phyloP scores from a whole-genome alignment of 2,113 vertebrate genomes.

The Echinops telfairi region DNA sequence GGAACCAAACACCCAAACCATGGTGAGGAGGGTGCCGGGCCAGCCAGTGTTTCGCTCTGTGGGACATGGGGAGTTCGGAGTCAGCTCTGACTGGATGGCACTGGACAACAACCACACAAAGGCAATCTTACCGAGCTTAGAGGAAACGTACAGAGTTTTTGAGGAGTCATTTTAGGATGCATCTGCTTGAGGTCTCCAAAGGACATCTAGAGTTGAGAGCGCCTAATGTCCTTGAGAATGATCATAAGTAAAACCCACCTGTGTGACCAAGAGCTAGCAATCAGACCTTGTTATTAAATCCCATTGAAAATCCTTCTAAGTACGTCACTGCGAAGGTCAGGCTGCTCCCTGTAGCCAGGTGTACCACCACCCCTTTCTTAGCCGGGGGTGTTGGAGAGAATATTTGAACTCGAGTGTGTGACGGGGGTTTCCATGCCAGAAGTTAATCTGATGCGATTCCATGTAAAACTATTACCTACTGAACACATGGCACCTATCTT shows the following conservation, averaged over 20 bases:
- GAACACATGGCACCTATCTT: not conserved
- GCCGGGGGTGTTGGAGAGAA: not conserved
- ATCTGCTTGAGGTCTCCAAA: not conserved
- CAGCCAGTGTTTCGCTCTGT: no score
- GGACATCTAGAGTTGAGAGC: not conserved
- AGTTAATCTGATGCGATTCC: not conserved
- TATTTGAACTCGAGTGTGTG: not conserved
- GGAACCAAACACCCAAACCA: no score
- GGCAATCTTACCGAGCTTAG: no score
- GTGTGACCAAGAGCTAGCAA: accelerated
- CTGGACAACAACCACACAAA: no score
- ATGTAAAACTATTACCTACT: not conserved
- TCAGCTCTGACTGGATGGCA: no score
- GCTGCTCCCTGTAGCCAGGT: not conserved
- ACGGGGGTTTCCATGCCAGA: not conserved
- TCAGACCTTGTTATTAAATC: not conserved
- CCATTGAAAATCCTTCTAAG: not conserved
- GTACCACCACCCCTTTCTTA: not conserved
- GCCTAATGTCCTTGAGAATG: not conserved
- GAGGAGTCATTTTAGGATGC: not conserved
- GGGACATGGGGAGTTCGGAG: no score
- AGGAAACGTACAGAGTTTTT: not conserved
- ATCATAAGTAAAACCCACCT: not conserved
- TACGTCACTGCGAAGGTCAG: not conserved
- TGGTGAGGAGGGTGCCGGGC: no score